These are phyloP conservation scores for Sebastes aleutianus DNA, from an alignment of 2,797 vertebrate species.

Conservation along the genomic window DNA sequence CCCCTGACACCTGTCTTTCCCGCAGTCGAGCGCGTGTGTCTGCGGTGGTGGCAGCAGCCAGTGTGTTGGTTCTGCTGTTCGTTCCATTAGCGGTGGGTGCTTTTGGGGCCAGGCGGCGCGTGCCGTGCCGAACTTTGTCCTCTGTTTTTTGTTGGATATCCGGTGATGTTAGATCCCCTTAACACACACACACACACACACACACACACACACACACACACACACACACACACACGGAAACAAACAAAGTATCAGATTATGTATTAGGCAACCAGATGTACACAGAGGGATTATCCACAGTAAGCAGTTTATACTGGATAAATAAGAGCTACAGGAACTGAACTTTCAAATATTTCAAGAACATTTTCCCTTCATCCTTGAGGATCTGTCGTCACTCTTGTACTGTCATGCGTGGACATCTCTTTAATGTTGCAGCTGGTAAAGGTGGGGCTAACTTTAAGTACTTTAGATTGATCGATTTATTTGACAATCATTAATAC, in stretches of 20 bases:
- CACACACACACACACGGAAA: conserved; percentile 15
- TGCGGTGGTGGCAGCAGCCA: background rate
- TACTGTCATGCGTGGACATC: background rate
- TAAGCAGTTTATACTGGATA: conserved; percentile 38
- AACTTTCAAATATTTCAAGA: background rate
- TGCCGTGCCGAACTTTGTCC: conserved; percentile 87
- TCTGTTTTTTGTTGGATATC: conserved; percentile 85
- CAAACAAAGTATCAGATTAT: conserved; percentile 62
- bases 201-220: background rate
- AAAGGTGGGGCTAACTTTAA: background rate
- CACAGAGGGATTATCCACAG: conserved; percentile 57
- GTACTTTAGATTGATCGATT: background rate
- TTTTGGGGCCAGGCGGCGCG: conserved; percentile 87
- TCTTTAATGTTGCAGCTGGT: background rate
- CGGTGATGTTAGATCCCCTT: conserved; percentile 88
- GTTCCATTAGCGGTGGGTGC: conserved; percentile 51
- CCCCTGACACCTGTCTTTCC: conserved; percentile 70
- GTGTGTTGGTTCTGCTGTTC: conserved; percentile 79
- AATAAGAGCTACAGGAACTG: conserved; percentile 3
- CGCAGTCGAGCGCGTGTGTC: conserved; percentile 47
- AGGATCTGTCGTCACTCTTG: background rate
- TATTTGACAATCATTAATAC: background rate
- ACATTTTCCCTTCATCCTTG: background rate
- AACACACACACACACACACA: background rate
- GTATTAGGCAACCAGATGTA: conserved; percentile 58